phyloP scores from a whole-genome alignment of 2,113 vertebrate genomes.

The Rostratula benghalensis region DNA sequence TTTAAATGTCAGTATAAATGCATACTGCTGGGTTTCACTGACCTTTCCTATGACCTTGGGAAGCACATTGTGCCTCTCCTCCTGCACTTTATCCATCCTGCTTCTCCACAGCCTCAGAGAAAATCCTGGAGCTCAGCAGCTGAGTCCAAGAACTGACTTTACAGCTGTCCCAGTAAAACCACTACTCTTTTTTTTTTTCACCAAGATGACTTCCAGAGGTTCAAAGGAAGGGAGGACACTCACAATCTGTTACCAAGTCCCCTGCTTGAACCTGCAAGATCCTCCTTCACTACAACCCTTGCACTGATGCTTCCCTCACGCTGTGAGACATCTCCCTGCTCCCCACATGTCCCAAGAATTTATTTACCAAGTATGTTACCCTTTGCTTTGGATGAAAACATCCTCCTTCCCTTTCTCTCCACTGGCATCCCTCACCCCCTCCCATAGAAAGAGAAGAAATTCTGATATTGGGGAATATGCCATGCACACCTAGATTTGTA shows the following conservation, averaged over 20 bases:
- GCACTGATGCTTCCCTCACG: rapidly evolving
- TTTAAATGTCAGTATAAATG: background rate
- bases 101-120: background rate
- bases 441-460: background rate
- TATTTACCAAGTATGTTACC: rapidly evolving
- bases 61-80: background rate
- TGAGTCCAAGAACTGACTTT: background rate
- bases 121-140: background rate
- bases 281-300: background rate
- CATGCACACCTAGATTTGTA: rapidly evolving
- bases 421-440: background rate
- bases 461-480: rapidly evolving
- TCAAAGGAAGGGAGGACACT: background rate
- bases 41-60: background rate
- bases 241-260: too few relatives aligned
- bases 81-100: background rate
- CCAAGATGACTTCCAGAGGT: background rate
- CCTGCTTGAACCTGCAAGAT: background rate
- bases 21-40: background rate
- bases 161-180: background rate
- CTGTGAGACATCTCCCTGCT: background rate
- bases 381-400: background rate
- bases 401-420: background rate
- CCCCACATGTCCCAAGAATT: background rate
- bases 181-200: background rate